Evolutionary conservation across 2,113 vertebrate genomes (phyloP), one percentile per base, ranked within the genome.

Genomic region (Arenaria interpres): DNA sequence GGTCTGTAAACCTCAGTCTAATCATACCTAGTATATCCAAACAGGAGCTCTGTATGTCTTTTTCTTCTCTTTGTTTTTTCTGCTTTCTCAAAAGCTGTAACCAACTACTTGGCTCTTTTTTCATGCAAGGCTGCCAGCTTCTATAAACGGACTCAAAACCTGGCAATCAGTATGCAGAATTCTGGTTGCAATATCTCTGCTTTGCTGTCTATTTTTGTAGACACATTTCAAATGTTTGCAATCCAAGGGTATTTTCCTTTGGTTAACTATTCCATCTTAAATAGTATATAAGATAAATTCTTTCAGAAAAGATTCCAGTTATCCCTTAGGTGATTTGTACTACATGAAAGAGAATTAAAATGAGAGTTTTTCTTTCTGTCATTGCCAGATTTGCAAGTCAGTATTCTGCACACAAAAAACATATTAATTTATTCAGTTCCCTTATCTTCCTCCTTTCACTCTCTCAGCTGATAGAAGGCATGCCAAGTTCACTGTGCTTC

Each of bases 391-490:
- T 48, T 93, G 51, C 81, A 72, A 89, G 77, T 37, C 67, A 39
- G 56, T 53, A 24, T 75, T 41, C 25, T 19, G 54, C 48, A 41
- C 35, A 45, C 78, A 78, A 76, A 90, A 28, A 3, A 2, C 50
- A 56, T 18, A 56, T 28, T 89, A 48, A 95, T 94, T 68, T 94
- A 93, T 89, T 85, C 84, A 28, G 53, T 57, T 85, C 74, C 41
- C 66, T 94, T 92, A 93, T 93, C 94, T 96, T 76, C 50, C 53
- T 95, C 33, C 45, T 88, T 82, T 85, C 57, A 30, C 57, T 37
- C 54, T 69, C 77, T 82, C 87, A 93, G 84, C 84, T 89, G 85
- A 89, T 48, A 50, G 2, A 43, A 87, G 69, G 51, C 67, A 21
- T 12, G 69, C 91, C 84, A 91, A 64, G 71, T 68, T 93, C 81